Evolutionary conservation across 2,888 invertebrate genomes (phyloP).

Genomic region (Parthenolecanium corni): DNA sequence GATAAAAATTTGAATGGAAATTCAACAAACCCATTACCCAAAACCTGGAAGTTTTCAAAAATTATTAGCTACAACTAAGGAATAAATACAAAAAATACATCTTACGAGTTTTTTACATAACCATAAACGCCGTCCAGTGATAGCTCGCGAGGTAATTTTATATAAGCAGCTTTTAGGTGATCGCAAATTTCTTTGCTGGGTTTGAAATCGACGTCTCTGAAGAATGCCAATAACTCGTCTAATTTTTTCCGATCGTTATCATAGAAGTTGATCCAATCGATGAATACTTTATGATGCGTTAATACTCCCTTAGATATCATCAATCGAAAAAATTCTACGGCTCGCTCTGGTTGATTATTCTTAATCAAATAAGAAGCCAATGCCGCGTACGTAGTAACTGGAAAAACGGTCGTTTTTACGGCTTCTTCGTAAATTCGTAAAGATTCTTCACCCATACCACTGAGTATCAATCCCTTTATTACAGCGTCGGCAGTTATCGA

Average conservation of each 20-base stretch:
- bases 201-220: constrained; percentile 43
- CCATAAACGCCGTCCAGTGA: constrained; percentile 31
- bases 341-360: constrained; percentile 46
- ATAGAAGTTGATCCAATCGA: not conserved
- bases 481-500: constrained; percentile 44
- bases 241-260: constrained; percentile 35
- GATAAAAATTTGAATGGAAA: too few species aligned
- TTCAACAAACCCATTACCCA: too few species aligned
- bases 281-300: not conserved
- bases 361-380: constrained; percentile 49
- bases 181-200: constrained; percentile 38
- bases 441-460: constrained; percentile 52
- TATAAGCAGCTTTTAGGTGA: constrained; percentile 35
- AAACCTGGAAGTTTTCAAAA: too few species aligned
- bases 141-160: constrained; percentile 32
- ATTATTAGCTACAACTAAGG: too few species aligned
- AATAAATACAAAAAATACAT: too few species aligned
- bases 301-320: constrained; percentile 39
- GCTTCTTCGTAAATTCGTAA: constrained; percentile 44
- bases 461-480: constrained; percentile 51
- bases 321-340: constrained; percentile 48
- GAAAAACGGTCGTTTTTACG: not conserved
- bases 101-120: constrained; percentile 1
- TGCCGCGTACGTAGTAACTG: constrained; percentile 38
- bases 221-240: constrained; percentile 48